phyloP scores from a whole-genome alignment of 1,140 invertebrate species.

The Panagrolaimus sp. region DNA sequence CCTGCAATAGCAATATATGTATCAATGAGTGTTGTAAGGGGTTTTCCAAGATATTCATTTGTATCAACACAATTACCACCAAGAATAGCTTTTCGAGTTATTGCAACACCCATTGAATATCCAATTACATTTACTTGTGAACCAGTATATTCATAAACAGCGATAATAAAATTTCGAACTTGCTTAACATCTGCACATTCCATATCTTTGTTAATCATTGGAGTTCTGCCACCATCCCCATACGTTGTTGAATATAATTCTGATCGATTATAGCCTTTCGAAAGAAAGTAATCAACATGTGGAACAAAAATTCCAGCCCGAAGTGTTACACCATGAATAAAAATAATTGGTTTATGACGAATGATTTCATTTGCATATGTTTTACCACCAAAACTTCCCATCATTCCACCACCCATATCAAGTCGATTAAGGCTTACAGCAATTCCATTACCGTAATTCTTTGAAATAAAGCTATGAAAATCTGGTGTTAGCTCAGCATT shows the following conservation, averaged over 20 bases:
- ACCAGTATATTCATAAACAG: no score
- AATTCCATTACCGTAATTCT: background rate
- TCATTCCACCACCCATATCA: constrained; percentile 9
- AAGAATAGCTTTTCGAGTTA: no score
- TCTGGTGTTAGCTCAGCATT: background rate
- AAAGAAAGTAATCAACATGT: constrained; percentile 25
- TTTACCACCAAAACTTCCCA: constrained; percentile 14
- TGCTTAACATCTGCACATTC: no score
- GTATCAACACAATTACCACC: no score
- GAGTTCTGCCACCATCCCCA: no score
- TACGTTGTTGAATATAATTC: constrained; percentile 38
- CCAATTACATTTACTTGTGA: no score
- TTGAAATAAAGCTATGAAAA: constrained; percentile 8
- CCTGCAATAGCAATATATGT: no score
- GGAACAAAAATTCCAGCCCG: constrained; percentile 21
- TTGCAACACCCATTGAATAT: no score
- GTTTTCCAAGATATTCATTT: no score
- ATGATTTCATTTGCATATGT: background rate
- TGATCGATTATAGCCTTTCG: constrained; percentile 19
- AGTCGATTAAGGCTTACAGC: background rate
- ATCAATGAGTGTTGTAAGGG: no score
- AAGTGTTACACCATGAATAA: constrained; percentile 29
- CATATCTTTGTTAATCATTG: no score
- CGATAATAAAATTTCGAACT: no score
- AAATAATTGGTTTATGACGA: constrained; percentile 25